Conservation (phyloP, 1,140 invertebrate genomes). For the Microplitis demolitor region DNA sequence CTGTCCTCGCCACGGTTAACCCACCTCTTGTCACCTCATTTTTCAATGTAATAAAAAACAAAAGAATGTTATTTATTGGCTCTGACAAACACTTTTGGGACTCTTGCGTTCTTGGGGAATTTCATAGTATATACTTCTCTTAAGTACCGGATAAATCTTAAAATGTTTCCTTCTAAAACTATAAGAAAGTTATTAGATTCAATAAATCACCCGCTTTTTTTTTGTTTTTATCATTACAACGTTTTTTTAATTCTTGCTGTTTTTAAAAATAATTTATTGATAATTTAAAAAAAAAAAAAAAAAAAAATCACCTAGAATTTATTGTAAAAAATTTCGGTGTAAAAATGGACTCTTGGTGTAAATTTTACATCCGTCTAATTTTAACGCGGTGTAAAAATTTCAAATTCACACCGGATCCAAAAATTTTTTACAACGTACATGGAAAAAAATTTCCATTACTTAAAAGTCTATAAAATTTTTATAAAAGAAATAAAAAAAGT, state of each 20-base stretch:
- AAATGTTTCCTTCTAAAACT: not conserved
- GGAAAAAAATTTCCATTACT: too few species aligned
- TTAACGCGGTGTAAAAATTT: too few species aligned
- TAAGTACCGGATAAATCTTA: constrained; percentile 6
- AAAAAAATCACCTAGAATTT: too few species aligned
- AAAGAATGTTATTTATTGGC: constrained; percentile 17
- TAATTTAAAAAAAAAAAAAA: too few species aligned
- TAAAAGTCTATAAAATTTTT: too few species aligned
- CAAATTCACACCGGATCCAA: too few species aligned
- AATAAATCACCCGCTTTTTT: not conserved
- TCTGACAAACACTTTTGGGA: constrained; percentile 6
- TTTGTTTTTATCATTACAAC: not conserved
- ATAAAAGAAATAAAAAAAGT: too few species aligned
- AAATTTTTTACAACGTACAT: too few species aligned
- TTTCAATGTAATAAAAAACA: constrained; percentile 17
- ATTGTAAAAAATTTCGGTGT: too few species aligned
- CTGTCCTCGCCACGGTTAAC: constrained; percentile 16
- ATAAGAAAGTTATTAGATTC: not conserved
- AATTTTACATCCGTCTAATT: too few species aligned
- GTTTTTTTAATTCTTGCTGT: not conserved
- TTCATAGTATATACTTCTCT: not conserved
- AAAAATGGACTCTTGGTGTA: too few species aligned
- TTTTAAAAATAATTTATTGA: not conserved
- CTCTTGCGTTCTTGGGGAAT: not conserved
- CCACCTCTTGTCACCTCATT: constrained; percentile 24